A percentile compares a stretch with the other conserved stretches of the same genome.
These are phyloP conservation scores for Tenthredo distinguenda DNA, from an alignment of 2,888 invertebrate species.

Conservation along the genomic window DNA sequence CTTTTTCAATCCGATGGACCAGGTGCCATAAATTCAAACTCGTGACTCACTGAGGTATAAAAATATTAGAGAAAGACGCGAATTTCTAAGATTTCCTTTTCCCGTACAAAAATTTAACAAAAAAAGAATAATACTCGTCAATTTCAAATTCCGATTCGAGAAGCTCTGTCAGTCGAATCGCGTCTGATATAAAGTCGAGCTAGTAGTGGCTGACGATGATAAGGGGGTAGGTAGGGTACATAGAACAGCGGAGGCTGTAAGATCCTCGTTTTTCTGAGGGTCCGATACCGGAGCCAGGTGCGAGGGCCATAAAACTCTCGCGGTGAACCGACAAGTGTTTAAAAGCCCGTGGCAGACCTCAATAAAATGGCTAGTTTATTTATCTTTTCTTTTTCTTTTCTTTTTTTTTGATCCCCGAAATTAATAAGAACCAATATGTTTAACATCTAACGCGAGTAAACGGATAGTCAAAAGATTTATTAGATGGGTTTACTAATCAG, in stretches of 20 bases:
- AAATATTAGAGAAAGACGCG: neutral
- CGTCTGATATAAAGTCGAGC: neutral
- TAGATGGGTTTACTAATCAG: neutral
- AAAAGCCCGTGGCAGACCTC: slow-evolving; percentile 41
- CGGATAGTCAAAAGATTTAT: neutral
- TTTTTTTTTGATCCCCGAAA: slow-evolving; percentile 41
- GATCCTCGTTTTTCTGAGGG: neutral
- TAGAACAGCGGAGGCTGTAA: neutral
- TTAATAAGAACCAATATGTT: slow-evolving; percentile 52
- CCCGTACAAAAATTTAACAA: neutral
- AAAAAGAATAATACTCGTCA: neutral
- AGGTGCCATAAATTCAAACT: neutral
- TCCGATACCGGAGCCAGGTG: slow-evolving; percentile 33
- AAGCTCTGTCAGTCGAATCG: neutral
- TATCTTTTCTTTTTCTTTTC: neutral
- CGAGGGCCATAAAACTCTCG: slow-evolving; percentile 41
- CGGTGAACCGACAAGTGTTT: slow-evolving; percentile 52
- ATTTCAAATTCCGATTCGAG: neutral
- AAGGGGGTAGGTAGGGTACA: neutral
- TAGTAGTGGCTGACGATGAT: neutral
- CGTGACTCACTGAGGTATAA: neutral
- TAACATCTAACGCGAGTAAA: neutral
- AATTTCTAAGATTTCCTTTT: neutral
- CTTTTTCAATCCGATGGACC: slow-evolving; percentile 4
- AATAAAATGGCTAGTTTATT: slow-evolving; percentile 37